Evolutionary conservation across 2,113 vertebrate genomes (phyloP), one percentile per base, ranked within the genome.

Genomic region (Lates calcarifer): DNA sequence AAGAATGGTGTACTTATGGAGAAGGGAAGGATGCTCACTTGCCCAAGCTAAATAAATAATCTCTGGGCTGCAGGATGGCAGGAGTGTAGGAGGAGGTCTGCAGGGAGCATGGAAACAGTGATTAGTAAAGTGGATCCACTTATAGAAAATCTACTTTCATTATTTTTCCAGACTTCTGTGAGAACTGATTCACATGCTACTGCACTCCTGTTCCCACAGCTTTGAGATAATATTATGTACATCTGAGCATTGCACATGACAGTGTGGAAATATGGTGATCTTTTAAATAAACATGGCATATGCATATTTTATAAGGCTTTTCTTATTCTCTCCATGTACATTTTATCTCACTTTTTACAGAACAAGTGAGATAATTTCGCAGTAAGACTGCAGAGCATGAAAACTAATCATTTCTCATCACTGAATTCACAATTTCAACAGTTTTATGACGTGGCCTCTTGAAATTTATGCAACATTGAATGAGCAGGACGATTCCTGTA

Each of bases 91-190:
- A 90, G 86, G 85, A 86, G 77, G 84, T 86, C 85, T 88, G 26
- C 55, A 60, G 83, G 71, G 82, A 87, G 81, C 63, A 77, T 70
- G 81, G 89, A 89, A 83, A 90, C 72, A 51, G 45, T 89, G 72
- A 93, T 93, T 87, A 93, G 83, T 82, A 86, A 86, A 90, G 81
- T 56, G 76, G 77, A 88, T 82, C 74, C 77, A 81, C 81, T 92
- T 84, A 81, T 53, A 82, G 45, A 80, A 83, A 89, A 86, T 56
- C 56, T 47, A 64, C 79, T 81, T 53, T 88, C 66, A 82, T 90
- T 90, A 77, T 83, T 84, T 68, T 72, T 84, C 67, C 74, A 56
- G 63, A 68, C 72, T 55, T 90, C 62, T 75, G 28, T 56, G 70
- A 79, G 60, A 74, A 77, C 43, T 39, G 63, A 77, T 84, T 33